Percentiles rank a stretch among this genome's conserved stretches.
These are phyloP conservation scores for Scomber japonicus DNA, from an alignment of 2,113 vertebrate genomes.

Conservation along the genomic window DNA sequence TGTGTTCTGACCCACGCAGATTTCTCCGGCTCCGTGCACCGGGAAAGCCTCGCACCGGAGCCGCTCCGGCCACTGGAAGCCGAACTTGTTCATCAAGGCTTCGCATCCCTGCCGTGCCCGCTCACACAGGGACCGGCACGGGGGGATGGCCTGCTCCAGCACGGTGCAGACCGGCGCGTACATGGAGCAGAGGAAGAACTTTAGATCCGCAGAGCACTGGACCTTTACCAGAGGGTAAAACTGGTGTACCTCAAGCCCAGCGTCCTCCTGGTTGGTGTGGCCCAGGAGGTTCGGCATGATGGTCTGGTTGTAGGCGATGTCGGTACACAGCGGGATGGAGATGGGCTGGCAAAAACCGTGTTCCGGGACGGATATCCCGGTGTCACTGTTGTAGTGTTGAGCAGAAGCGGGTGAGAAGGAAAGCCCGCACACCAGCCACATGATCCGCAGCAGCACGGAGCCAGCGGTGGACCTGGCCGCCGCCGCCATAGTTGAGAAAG, in stretches of 20 bases:
- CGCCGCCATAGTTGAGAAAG: slow-evolving; percentile 77
- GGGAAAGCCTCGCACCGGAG: slow-evolving; percentile 93
- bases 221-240: slow-evolving; percentile 95
- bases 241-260: slow-evolving; percentile 94
- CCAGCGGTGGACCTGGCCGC: slow-evolving; percentile 69
- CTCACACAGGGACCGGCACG: slow-evolving; percentile 92
- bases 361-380: slow-evolving; percentile 91
- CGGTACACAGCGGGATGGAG: slow-evolving; percentile 93
- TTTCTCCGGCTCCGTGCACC: slow-evolving; percentile 91
- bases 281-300: slow-evolving; percentile 95
- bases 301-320: slow-evolving; percentile 95
- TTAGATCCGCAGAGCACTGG: slow-evolving; percentile 91
- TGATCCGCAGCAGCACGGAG: slow-evolving; percentile 70
- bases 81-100: slow-evolving; percentile 95
- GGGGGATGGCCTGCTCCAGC: slow-evolving; percentile 92
- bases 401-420: slow-evolving; percentile 65
- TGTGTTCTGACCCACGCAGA: slow-evolving; percentile 94
- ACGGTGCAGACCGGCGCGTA: slow-evolving; percentile 95
- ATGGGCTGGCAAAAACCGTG: slow-evolving; percentile 95
- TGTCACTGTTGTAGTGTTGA: slow-evolving; percentile 90
- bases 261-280: slow-evolving; percentile 95
- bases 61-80: slow-evolving; percentile 95
- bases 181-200: slow-evolving; percentile 96
- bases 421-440: slow-evolving; percentile 71
- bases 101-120: slow-evolving; percentile 92